Evolutionary conservation across 2,797 vertebrate genomes (phyloP).

Genomic region (Lepilemur ruficaudatus): DNA sequence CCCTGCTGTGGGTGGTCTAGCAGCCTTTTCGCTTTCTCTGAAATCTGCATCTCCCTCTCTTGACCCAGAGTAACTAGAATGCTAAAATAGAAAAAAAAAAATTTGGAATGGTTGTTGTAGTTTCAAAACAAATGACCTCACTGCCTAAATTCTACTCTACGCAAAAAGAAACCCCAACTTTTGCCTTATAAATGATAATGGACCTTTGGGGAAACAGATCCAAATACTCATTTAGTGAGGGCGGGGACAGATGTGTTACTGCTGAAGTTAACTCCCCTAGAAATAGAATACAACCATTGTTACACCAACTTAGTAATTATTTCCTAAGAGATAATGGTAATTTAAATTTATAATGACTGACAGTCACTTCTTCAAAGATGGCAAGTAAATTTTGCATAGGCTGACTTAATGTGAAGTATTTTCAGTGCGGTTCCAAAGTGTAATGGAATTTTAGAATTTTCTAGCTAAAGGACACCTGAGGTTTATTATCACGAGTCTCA

Average conservation of each 20-base stretch:
- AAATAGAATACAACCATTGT: constrained; percentile 27
- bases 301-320: background rate
- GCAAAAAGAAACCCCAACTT: constrained; percentile 48
- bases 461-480: background rate
- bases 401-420: background rate
- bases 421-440: background rate
- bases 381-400: background rate
- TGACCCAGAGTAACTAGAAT: constrained; percentile 49
- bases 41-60: constrained; percentile 21
- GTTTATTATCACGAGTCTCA: background rate
- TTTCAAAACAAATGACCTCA: constrained; percentile 79
- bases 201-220: constrained; percentile 51
- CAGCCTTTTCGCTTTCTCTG: constrained; percentile 20
- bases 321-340: background rate
- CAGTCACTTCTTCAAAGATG: background rate
- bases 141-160: constrained; percentile 44
- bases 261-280: background rate
- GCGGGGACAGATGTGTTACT: background rate
- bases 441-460: background rate
- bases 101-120: constrained; percentile 49
- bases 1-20: background rate
- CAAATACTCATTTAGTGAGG: constrained; percentile 39
- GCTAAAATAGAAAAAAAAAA: background rate
- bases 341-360: background rate
- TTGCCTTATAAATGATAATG: constrained; percentile 60